Percentiles rank a stretch among this genome's conserved stretches.
phyloP scores from a whole-genome alignment of 2,113 vertebrate species.

The Corydoras sp. region DNA sequence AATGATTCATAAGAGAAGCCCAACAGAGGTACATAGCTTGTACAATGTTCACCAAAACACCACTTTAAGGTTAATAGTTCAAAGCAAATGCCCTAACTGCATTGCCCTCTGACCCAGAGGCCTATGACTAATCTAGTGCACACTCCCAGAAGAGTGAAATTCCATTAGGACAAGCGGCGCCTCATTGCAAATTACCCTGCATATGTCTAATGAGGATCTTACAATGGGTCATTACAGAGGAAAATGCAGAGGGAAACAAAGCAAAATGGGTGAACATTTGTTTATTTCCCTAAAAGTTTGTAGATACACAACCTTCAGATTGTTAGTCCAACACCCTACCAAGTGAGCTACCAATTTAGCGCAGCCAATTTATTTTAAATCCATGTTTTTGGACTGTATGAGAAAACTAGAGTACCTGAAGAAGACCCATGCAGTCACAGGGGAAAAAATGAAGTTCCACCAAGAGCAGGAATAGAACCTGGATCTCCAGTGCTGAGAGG shows the following conservation, averaged over 20 bases:
- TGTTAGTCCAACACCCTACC: no score
- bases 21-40: background rate
- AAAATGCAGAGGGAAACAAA: background rate
- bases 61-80: background rate
- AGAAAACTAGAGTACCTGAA: no score
- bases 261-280: no score
- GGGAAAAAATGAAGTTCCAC: no score
- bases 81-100: background rate
- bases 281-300: background rate
- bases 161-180: background rate
- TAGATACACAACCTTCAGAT: background rate
- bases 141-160: background rate
- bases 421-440: no score
- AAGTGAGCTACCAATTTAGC: no score
- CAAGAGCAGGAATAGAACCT: no score
- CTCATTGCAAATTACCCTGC: background rate
- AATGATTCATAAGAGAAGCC: background rate
- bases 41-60: background rate
- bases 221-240: background rate
- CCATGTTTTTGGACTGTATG: no score
- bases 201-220: background rate
- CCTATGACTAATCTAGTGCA: conserved; percentile 2
- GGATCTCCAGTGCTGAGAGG: no score
- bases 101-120: conserved; percentile 7
- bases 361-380: no score